phyloP scores from a whole-genome alignment of 2,113 vertebrate genomes.

The Prionailurus viverrinus region DNA sequence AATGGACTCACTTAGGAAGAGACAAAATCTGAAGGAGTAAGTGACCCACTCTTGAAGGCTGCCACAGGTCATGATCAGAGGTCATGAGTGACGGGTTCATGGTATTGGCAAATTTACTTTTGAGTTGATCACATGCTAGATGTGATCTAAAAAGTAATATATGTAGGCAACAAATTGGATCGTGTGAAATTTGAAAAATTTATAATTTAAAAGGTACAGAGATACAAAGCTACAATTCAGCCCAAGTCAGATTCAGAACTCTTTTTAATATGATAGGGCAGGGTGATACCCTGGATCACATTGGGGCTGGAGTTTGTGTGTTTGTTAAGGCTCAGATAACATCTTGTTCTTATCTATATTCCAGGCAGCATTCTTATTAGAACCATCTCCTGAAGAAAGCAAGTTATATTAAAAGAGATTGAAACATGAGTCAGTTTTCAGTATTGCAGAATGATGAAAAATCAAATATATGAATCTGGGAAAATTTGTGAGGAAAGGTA shows the following conservation, averaged over 20 bases:
- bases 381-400: conserved; percentile 66
- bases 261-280: background rate
- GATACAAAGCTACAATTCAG: background rate
- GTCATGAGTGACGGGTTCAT: too few species aligned
- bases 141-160: background rate
- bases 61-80: background rate
- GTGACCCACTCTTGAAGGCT: background rate
- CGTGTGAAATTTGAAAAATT: background rate
- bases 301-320: background rate
- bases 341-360: conserved; percentile 56
- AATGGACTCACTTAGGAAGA: background rate
- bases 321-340: background rate
- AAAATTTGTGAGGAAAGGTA: conserved; percentile 15
- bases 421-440: conserved; percentile 55
- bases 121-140: background rate
- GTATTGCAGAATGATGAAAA: conserved; percentile 47
- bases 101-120: background rate
- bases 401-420: conserved; percentile 72
- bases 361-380: conserved; percentile 74
- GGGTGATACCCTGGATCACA: background rate
- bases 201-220: conserved; percentile 8
- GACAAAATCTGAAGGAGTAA: background rate
- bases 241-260: background rate
- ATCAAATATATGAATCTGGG: background rate
- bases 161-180: background rate